phyloP scores from a whole-genome alignment of 2,113 vertebrate species.

The Forbesichthys agassizii region DNA sequence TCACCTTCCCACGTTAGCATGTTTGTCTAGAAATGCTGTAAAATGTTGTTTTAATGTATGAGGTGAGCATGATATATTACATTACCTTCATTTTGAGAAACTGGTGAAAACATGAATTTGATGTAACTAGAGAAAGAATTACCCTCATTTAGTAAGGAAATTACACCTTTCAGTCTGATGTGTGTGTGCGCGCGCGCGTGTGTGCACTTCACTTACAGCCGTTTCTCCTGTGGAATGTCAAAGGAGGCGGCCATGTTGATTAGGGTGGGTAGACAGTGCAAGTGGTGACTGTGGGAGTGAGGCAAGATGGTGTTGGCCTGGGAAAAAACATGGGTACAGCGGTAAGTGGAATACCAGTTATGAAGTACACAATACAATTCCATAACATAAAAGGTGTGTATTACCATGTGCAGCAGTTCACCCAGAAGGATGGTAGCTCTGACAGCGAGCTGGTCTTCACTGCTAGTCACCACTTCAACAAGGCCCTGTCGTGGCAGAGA shows the following conservation, averaged over 20 bases:
- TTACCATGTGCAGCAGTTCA: constrained; percentile 98
- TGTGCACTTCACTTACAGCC: constrained; percentile 82
- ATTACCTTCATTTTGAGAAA: no score
- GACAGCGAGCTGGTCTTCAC: constrained; percentile 89
- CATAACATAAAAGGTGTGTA: not conserved
- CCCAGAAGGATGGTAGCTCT: constrained; percentile 95
- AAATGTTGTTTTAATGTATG: not conserved
- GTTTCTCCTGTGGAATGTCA: constrained; percentile 93
- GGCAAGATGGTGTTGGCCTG: constrained; percentile 98
- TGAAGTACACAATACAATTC: no score
- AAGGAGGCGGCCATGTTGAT: constrained; percentile 99
- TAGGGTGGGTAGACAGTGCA: constrained; percentile 94
- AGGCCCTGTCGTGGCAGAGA: constrained; percentile 78
- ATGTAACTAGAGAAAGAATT: not conserved
- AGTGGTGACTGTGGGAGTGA: constrained; percentile 95
- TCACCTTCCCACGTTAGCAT: not conserved
- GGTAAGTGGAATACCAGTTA: not conserved
- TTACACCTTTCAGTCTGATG: not conserved
- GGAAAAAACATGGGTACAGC: not conserved
- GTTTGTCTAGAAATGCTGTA: not conserved
- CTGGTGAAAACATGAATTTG: no score
- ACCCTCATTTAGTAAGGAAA: not conserved
- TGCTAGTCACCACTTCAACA: constrained; percentile 97
- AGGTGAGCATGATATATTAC: no score
- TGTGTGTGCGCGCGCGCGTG: not conserved